A percentile compares a stretch with the other conserved stretches of the same genome.
Conservation (phyloP, 1,140 invertebrate species). For the Pentalonia nigronervosa region DNA sequence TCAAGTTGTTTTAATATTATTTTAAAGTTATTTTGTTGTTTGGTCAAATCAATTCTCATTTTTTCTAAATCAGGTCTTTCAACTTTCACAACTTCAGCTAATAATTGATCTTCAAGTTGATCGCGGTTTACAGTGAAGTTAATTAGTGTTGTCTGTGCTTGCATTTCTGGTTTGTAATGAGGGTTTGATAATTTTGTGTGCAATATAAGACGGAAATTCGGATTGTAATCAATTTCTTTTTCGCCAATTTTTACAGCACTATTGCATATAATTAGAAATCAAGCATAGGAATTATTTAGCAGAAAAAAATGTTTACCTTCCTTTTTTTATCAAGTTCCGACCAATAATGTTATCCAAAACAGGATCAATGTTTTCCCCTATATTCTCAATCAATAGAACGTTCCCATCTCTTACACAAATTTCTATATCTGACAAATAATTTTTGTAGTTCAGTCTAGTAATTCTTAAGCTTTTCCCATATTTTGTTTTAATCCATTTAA, state of each 20-base stretch:
- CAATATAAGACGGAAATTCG: conserved; percentile 83
- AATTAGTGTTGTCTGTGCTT: conserved; percentile 93
- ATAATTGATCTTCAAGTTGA: conserved; percentile 90
- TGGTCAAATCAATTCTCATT: conserved; percentile 75
- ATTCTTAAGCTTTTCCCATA: conserved; percentile 77
- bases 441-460: conserved; percentile 79
- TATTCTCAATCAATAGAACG: conserved; percentile 84
- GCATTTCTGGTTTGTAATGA: conserved; percentile 96
- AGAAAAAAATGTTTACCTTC: conserved; percentile 67
- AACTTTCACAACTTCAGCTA: conserved; percentile 92
- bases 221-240: conserved; percentile 88
- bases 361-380: conserved; percentile 87
- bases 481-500: conserved; percentile 94
- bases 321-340: conserved; percentile 85
- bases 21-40: conserved; percentile 94
- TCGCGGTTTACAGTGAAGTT: conserved; percentile 94
- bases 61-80: conserved; percentile 91
- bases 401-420: conserved; percentile 77
- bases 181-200: conserved; percentile 95
- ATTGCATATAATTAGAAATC: conserved; percentile 6
- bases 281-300: neutral
- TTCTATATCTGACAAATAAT: conserved; percentile 87
- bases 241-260: conserved; percentile 85
- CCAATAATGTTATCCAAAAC: conserved; percentile 90
- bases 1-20: conserved; percentile 90